Evolutionary conservation across 2,797 vertebrate species (phyloP).

Genomic region (Danio choprae): DNA sequence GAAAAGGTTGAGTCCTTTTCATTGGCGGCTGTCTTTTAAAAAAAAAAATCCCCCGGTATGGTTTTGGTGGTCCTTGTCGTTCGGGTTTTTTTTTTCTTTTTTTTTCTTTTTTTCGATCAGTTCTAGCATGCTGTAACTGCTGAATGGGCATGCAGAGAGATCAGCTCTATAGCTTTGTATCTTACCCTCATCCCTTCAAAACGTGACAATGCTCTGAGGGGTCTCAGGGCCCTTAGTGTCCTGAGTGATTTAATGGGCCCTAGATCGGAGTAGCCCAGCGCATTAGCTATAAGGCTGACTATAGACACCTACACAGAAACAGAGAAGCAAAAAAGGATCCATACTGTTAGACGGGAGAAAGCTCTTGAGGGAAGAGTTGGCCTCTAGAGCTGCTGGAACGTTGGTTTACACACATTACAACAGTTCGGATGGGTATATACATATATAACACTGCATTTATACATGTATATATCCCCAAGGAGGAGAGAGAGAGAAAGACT

Average conservation of each 20-base stretch:
- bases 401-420: constrained; percentile 83
- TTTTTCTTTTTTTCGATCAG: constrained; percentile 81
- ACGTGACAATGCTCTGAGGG: constrained; percentile 95
- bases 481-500: constrained; percentile 78
- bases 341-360: constrained; percentile 96
- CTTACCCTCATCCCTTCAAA: constrained; percentile 98
- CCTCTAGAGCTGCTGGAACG: constrained; percentile 88
- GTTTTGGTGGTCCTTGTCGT: constrained; percentile 59
- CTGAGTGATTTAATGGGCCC: constrained; percentile 96
- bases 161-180: constrained; percentile 85
- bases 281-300: constrained; percentile 96
- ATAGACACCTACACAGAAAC: constrained; percentile 97
- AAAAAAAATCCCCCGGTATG: constrained; percentile 72
- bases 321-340: constrained; percentile 97
- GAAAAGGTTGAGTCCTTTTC: constrained; percentile 74
- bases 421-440: constrained; percentile 74
- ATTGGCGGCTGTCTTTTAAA: constrained; percentile 70
- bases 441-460: constrained; percentile 84
- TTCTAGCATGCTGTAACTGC: constrained; percentile 99
- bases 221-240: constrained; percentile 95
- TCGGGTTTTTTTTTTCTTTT: constrained; percentile 59
- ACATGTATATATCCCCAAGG: constrained; percentile 82
- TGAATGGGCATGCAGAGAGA: constrained; percentile 94
- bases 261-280: constrained; percentile 96
- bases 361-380: constrained; percentile 82